Evolutionary conservation across 2,113 vertebrate genomes (phyloP), one percentile per base, ranked within the genome.

Genomic region (Hippocampus barbouri): DNA sequence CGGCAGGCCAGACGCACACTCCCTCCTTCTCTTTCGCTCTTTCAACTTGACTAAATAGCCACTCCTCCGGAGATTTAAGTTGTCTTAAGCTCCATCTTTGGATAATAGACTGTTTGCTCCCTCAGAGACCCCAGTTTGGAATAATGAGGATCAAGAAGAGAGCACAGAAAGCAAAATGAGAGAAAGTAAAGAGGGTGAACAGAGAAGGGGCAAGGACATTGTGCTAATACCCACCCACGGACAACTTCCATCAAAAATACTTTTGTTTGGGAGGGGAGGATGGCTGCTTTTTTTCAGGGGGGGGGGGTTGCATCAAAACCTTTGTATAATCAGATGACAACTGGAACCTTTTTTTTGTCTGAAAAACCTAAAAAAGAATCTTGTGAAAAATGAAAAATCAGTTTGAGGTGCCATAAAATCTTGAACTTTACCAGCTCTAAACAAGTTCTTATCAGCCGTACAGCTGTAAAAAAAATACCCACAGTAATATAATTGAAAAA

Each of bases 51-150:
- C 85, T 83, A 87, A 90, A 86, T 82, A 84, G 85, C 83, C 83
- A 81, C 88, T 90, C 85, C 88, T 86, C 82, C 70, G 8, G 71
- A 79, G 83, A 84, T 83, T 85, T 87, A 88, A 90, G 81, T 87
- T 89, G 83, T 89, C 82, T 81, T 87, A 88, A 91, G 87, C 89
- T 87, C 80, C 81, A 79, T 88, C 81, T 83, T 79, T 80, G 81
- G 79, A 89, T 86, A 88, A 90, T 86, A 79, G 88, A 76, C 80
- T 72, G 6, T 86, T 86, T 87, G 81, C 83, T 80, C 75, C 70
- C 68, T 4, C 62, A 16, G 84, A 84, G 87, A 78, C 83, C 73
- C 77, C 75, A 68, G 79, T 82, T 72, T 84, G 83, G 86, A 87
- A 89, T 87, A 88, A 91, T 87, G 86, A 88, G 86, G 87, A 88